Percentiles rank a stretch among this genome's conserved stretches.
These are phyloP conservation scores for Acropora yongei DNA, from an alignment of 64 coral and sea anemone species.

Conservation along the genomic window DNA sequence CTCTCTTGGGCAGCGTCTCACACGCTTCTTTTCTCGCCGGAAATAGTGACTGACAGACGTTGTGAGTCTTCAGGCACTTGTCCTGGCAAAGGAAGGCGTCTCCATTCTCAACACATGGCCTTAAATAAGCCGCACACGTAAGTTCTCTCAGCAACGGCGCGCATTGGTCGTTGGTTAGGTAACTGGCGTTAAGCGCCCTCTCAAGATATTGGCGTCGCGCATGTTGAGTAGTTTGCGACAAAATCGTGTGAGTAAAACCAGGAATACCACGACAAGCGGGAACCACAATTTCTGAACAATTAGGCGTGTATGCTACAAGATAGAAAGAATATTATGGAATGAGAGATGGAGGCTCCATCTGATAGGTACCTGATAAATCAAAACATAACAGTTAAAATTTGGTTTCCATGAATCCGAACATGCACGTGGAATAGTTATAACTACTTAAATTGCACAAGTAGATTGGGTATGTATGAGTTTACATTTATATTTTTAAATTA, in stretches of 20 bases:
- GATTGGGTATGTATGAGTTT: too few species aligned
- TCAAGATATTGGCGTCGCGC: background rate
- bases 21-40: background rate
- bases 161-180: background rate
- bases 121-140: background rate
- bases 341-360: too few species aligned
- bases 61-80: constrained; percentile 41
- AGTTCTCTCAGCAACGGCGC: constrained; percentile 21
- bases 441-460: too few species aligned
- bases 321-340: background rate
- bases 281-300: constrained; percentile 19
- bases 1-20: constrained; percentile 15
- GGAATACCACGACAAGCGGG: constrained; percentile 25
- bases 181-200: background rate
- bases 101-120: background rate
- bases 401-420: too few species aligned
- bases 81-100: constrained; percentile 30
- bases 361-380: too few species aligned
- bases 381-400: too few species aligned
- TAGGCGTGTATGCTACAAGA: background rate
- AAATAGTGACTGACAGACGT: background rate
- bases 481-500: too few species aligned
- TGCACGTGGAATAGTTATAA: too few species aligned
- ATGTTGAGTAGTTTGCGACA: background rate
- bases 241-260: constrained; percentile 45